phyloP scores from a whole-genome alignment of 2,113 vertebrate species.

The Boleophthalmus pectinirostris region DNA sequence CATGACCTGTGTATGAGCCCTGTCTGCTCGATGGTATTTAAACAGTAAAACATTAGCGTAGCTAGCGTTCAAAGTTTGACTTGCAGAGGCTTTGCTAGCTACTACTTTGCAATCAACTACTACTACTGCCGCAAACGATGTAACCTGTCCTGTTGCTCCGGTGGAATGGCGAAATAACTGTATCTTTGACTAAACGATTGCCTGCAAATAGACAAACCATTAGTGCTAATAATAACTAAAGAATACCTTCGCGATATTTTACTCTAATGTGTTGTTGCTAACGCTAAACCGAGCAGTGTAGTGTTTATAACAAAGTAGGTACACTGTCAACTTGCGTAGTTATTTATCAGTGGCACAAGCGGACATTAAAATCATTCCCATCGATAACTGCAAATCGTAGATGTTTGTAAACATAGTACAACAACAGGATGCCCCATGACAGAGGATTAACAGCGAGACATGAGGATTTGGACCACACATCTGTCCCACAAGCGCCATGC shows the following conservation, averaged over 20 bases:
- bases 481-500: conserved; percentile 26
- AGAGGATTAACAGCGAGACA: conserved; percentile 50
- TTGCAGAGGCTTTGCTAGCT: conserved; percentile 30
- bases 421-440: conserved; percentile 57
- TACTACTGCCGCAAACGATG: neutral
- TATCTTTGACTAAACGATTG: neutral
- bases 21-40: conserved; percentile 18
- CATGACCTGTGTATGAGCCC: neutral
- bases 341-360: neutral
- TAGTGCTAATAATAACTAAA: conserved; percentile 10
- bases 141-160: neutral
- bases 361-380: neutral
- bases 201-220: neutral
- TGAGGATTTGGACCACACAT: conserved; percentile 47
- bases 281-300: conserved; percentile 51
- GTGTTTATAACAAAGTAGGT: conserved; percentile 9
- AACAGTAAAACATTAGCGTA: conserved; percentile 52
- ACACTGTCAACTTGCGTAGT: neutral
- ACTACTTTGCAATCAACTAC: conserved; percentile 18
- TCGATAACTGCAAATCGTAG: neutral
- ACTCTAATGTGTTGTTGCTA: conserved; percentile 16
- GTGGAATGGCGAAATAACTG: neutral
- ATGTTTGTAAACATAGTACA: conserved; percentile 29
- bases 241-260: conserved; percentile 36
- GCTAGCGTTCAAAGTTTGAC: conserved; percentile 70